Evolutionary conservation across 1,140 invertebrate species (phyloP).

Genomic region (Dendroctonus ponderosae): DNA sequence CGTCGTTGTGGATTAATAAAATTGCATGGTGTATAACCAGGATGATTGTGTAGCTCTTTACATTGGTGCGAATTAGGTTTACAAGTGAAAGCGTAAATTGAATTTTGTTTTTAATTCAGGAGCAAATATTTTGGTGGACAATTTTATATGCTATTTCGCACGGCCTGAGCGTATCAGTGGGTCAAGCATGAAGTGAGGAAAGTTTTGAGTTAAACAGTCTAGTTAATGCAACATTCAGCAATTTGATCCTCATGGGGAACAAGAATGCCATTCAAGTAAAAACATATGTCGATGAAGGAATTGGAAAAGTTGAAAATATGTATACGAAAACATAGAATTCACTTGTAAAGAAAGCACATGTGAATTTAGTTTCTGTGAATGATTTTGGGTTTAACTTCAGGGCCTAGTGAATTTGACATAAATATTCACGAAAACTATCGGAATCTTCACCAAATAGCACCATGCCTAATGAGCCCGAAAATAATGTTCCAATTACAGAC

Average conservation of each 20-base stretch:
- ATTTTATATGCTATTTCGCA: constrained; percentile 2
- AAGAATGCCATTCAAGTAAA: constrained; percentile 7
- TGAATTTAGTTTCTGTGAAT: neutral
- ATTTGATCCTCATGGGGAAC: neutral
- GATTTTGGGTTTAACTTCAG: neutral
- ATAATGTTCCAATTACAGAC: constrained; percentile 12
- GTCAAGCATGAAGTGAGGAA: neutral
- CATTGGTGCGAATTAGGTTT: neutral
- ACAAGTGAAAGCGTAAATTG: neutral
- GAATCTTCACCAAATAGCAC: neutral
- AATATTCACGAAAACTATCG: constrained; percentile 15
- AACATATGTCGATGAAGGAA: constrained; percentile 4
- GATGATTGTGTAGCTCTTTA: constrained; percentile 23
- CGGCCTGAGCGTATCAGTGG: constrained; percentile 11
- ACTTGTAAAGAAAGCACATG: neutral
- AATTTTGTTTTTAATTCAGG: neutral
- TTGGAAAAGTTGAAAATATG: neutral
- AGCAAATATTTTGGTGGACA: neutral
- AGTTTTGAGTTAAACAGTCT: neutral
- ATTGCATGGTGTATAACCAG: constrained; percentile 9
- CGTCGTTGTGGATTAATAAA: constrained; percentile 11
- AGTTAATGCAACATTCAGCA: neutral
- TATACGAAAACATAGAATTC: neutral
- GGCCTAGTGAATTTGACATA: constrained; percentile 4
- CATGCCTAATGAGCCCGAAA: neutral